phyloP scores from a whole-genome alignment of 2,888 invertebrate genomes.

The Drosophila birchii region DNA sequence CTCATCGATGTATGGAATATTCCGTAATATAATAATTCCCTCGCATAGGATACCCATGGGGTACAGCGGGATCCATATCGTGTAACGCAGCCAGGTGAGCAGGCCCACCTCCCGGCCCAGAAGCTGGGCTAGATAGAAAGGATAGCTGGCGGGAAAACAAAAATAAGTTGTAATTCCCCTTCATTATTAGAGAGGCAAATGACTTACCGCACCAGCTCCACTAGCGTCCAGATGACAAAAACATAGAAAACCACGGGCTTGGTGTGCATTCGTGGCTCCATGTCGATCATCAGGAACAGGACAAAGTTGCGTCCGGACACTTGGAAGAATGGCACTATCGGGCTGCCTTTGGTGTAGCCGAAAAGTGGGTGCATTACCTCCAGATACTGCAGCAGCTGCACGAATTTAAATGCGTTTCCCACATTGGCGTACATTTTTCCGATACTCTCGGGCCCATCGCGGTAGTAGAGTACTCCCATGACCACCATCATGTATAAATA shows the following conservation, averaged over 20 bases:
- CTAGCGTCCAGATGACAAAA: constrained; percentile 92
- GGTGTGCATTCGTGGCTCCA: constrained; percentile 93
- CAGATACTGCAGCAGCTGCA: constrained; percentile 92
- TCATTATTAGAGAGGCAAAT: background rate
- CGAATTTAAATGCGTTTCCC: constrained; percentile 91
- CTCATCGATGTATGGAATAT: constrained; percentile 95
- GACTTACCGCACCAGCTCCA: constrained; percentile 92
- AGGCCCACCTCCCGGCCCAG: constrained; percentile 90
- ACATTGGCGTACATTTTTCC: constrained; percentile 89
- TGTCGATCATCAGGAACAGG: constrained; percentile 92
- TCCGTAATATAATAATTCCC: constrained; percentile 91
- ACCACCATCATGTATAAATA: constrained; percentile 91
- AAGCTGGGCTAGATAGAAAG: constrained; percentile 94
- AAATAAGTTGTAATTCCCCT: background rate
- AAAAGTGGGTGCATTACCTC: constrained; percentile 96
- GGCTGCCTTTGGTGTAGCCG: constrained; percentile 93
- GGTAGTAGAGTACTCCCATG: constrained; percentile 90
- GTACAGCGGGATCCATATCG: constrained; percentile 96
- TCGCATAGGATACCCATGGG: constrained; percentile 96
- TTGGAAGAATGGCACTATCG: constrained; percentile 91
- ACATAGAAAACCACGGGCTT: constrained; percentile 95
- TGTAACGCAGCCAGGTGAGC: constrained; percentile 96
- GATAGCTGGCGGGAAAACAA: constrained; percentile 89
- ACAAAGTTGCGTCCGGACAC: constrained; percentile 91
- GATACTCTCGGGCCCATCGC: constrained; percentile 90